Conservation (phyloP, 2,888 invertebrate species). For the Heliconius ethilla region DNA sequence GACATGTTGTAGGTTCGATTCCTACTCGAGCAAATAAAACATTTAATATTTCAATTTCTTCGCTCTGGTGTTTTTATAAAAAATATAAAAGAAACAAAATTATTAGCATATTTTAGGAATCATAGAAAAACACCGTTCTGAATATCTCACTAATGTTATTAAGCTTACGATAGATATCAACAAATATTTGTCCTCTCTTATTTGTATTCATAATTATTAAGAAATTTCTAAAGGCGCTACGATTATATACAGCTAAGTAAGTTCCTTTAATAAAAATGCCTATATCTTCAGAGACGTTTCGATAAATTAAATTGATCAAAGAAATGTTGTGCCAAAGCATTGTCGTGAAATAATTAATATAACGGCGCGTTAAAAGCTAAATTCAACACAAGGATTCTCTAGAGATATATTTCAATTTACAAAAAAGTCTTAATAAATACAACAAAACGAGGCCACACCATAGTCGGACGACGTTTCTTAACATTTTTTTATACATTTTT, state of each 20-base stretch:
- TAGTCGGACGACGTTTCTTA: slow-evolving; percentile 3
- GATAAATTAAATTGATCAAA: slow-evolving; percentile 16
- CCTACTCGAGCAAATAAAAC: no score
- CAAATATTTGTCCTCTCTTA: neutral
- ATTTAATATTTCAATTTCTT: no score
- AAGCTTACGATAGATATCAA: neutral
- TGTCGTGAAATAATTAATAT: neutral
- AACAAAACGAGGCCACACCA: slow-evolving; percentile 22
- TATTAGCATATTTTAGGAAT: no score
- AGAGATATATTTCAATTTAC: slow-evolving; percentile 25
- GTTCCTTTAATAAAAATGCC: neutral
- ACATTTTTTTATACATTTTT: slow-evolving; percentile 17
- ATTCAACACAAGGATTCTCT: neutral
- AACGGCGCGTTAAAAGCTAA: no score
- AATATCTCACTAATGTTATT: no score
- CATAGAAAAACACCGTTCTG: no score
- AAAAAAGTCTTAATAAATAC: slow-evolving; percentile 30
- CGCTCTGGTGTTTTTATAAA: no score
- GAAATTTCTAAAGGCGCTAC: neutral
- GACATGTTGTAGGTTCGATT: no score
- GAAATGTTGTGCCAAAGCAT: neutral
- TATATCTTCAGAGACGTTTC: neutral
- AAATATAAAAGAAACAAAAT: no score
- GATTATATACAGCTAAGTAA: neutral
- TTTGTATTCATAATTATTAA: neutral